Evolutionary conservation across 2,888 invertebrate genomes (phyloP), one percentile per base, ranked within the genome.

Genomic region (Agonopterix arenella): DNA sequence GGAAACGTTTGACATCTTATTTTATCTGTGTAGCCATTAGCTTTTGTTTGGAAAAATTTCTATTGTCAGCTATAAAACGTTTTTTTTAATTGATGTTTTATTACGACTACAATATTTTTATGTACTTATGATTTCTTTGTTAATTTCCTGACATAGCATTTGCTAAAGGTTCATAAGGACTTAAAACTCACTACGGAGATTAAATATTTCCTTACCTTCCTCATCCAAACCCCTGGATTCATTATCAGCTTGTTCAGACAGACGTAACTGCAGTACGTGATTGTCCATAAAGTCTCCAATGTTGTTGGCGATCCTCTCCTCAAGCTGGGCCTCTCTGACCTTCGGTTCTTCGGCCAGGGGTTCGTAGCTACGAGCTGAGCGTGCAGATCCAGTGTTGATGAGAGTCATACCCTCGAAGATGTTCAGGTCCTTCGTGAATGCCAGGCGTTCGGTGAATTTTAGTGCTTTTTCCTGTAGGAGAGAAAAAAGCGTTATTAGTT

Each of bases 401-500:
- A 81, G 73, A 52, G 66, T 85, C 70, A 92, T 80, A 11, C 91
- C 91, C 47, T 90, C 90, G 50, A 82, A 82, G 49, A 89, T 66
- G 44, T 84, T 86, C 36, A 92, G 60, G 53, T 90, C 90, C 60
- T 91, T 80, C 42, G 89, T 75, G 47, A 90, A 84, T 1, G 92
- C 90, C 7, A 92, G 80, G 44, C 80, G 80, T 61, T 92, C 92
- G 42, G 93, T 90, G 59, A 90, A 89, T 60, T 90, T 90, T 16
- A 92, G 69, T 8, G 92, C 91, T 61, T 92, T 85, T 89, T 92
- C 91, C 92, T 92, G 83, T 28, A 28, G 28, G 28, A 28, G 28
- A 28, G 28, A 28, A 28, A 28, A 28, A 28, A 28, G n/a, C 28
- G 28, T 28, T 18, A 18, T 18, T 18, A 1, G 28, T 28, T 37